phyloP scores from a whole-genome alignment of 2,888 invertebrate species.

The Rhamphomyia laevipes region DNA sequence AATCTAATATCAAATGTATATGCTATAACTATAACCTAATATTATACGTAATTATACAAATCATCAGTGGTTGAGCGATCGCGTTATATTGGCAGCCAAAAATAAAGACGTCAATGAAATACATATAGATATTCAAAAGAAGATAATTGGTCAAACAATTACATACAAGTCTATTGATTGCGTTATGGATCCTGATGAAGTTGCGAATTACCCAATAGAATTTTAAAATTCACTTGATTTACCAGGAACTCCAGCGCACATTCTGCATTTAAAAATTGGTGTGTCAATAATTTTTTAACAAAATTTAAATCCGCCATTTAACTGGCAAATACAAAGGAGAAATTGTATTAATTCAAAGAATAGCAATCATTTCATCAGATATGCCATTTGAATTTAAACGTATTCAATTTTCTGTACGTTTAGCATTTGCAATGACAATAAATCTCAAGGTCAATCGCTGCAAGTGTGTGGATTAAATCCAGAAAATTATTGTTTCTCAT shows the following conservation, averaged over 20 bases:
- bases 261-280: constrained; percentile 20
- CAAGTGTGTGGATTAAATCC: constrained; percentile 20
- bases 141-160: too few species aligned
- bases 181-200: constrained; percentile 11
- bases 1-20: too few species aligned
- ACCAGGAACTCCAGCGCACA: constrained; percentile 11
- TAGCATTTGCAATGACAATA: constrained; percentile 26
- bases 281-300: constrained; percentile 21
- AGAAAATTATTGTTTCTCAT: constrained; percentile 21
- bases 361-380: constrained; percentile 19
- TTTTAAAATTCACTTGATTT: constrained; percentile 13
- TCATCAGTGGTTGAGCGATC: too few species aligned
- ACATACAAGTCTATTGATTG: too few species aligned
- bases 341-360: constrained; percentile 21
- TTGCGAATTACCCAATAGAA: constrained; percentile 13
- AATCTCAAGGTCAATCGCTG: constrained; percentile 25
- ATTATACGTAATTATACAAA: too few species aligned
- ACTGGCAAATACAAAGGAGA: constrained; percentile 16
- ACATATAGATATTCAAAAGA: too few species aligned
- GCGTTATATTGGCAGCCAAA: too few species aligned
- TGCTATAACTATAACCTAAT: too few species aligned
- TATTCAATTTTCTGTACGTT: constrained; percentile 7
- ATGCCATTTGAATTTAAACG: too few species aligned
- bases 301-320: constrained; percentile 18
- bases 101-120: too few species aligned